These are phyloP conservation scores for Epistrophe eligans DNA, from an alignment of 2,888 invertebrate species.

Conservation along the genomic window DNA sequence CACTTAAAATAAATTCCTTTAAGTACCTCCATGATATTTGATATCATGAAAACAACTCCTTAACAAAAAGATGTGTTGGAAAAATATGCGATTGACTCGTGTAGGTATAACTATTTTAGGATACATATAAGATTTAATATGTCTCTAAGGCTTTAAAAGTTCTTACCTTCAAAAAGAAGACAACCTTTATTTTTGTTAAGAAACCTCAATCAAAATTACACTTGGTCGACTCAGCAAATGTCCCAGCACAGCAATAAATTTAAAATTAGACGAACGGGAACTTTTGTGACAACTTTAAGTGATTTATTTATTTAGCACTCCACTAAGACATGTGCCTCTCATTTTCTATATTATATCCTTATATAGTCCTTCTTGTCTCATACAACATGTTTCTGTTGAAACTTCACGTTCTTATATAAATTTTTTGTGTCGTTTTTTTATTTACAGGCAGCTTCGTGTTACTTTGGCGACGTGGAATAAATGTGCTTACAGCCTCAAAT, in stretches of 20 bases:
- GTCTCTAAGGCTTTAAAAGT: slow-evolving; percentile 3
- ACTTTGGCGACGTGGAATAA: slow-evolving; percentile 89
- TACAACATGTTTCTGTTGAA: neutral
- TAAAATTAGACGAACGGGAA: slow-evolving; percentile 69
- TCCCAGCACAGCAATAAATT: slow-evolving; percentile 64
- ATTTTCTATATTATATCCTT: slow-evolving; percentile 6
- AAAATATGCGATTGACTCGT: slow-evolving; percentile 1
- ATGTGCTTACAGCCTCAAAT: slow-evolving; percentile 89
- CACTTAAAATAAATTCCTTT: too few species aligned
- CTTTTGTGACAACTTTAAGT: slow-evolving; percentile 70
- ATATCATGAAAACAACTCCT: too few species aligned
- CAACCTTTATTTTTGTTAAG: slow-evolving; percentile 21
- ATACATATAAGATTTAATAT: neutral
- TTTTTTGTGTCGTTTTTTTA: slow-evolving; percentile 37
- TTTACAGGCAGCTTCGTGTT: slow-evolving; percentile 87
- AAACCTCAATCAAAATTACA: slow-evolving; percentile 65
- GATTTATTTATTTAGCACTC: slow-evolving; percentile 71
- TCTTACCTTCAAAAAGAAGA: neutral
- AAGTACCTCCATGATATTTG: too few species aligned
- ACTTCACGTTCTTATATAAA: slow-evolving; percentile 4
- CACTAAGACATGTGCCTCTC: slow-evolving; percentile 53
- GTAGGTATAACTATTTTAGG: neutral
- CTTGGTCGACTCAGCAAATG: slow-evolving; percentile 49
- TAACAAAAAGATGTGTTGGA: neutral
- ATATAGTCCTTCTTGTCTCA: neutral